Base-by-base conservation (phyloP, 1,140 invertebrate species). In the Drosophila ercepeae region DNA sequence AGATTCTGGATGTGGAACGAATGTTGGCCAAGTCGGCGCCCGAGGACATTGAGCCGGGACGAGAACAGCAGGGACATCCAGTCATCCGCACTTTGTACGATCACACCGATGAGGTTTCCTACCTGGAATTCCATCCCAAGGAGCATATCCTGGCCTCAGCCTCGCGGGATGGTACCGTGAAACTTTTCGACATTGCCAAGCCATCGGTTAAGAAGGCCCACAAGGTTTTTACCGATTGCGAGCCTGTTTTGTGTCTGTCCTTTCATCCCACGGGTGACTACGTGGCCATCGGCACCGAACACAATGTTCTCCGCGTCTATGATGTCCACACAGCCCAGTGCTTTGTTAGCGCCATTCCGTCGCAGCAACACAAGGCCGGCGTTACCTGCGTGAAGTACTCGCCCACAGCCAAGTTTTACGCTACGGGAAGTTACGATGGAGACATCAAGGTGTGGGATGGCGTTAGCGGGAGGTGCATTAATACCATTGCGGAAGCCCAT, bases 31-130 rank as follows among this genome's bases (percentile, higher is more conserved):
- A 99, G 89, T 97, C 96, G 2, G 96, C 96, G 4, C 96, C 96
- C 2, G 97, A 98, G 89, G 96, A 95, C 78, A 94, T 95, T 82
- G 95, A 95, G 72, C 95, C 94, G 11, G 93, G 96, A 42, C 94
- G 96, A 89, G 95, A 97, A 91, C 94, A 97, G 73, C 97, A 98
- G 84, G 97, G 97, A 0, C 98, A 99, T 93, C 99, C 99, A 1
- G 98, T 99, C 25, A 99, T 99, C 70, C 93, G 98, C 59, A 99
- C 99, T 4, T 92, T 99, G n/a, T 99, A 99, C 90, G 99, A 99
- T 92, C 98, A 99, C 91, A 94, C 97, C 44, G 98, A 99, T 92
- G 99, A 99, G 93, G 98, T 99, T 0, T 99, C 98, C 0, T 97
- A 96, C 78, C 91, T 99, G 14, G 97, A 99, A 79, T 99, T 99